Evolutionary conservation across 1,140 invertebrate genomes (phyloP).

Genomic region (Ceratitis capitata): DNA sequence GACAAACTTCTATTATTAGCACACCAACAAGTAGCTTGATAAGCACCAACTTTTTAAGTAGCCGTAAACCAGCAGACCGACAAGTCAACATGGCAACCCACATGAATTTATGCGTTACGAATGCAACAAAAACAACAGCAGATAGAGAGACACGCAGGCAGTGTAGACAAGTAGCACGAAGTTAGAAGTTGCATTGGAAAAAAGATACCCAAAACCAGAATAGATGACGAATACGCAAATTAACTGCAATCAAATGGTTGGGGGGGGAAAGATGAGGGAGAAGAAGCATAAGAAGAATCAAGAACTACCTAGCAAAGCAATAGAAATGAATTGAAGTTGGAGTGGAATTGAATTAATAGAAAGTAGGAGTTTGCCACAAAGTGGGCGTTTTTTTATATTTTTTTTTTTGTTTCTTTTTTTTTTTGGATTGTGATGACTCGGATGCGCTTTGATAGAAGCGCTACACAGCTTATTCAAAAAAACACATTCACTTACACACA

Average conservation of each 20-base stretch:
- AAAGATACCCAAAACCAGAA: no score
- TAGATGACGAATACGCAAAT: constrained; percentile 11
- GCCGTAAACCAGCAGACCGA: neutral
- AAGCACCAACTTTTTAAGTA: neutral
- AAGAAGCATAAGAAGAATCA: neutral
- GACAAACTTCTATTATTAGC: neutral
- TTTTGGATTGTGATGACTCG: neutral
- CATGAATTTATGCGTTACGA: neutral
- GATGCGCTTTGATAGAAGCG: neutral
- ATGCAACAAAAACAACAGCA: neutral
- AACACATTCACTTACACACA: neutral
- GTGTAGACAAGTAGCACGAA: constrained; percentile 10
- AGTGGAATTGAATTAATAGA: neutral
- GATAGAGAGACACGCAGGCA: neutral
- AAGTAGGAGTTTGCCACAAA: neutral
- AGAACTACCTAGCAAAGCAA: neutral
- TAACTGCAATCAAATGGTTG: constrained; percentile 24
- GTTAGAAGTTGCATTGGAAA: neutral
- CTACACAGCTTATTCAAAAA: neutral
- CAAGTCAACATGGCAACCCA: neutral
- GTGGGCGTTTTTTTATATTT: neutral
- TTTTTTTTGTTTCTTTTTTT: no score
- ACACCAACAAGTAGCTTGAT: neutral
- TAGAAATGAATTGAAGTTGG: neutral
- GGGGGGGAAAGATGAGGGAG: no score